These are phyloP conservation scores for Poecilia velifera DNA, from an alignment of 2,797 vertebrate species.

Conservation along the genomic window DNA sequence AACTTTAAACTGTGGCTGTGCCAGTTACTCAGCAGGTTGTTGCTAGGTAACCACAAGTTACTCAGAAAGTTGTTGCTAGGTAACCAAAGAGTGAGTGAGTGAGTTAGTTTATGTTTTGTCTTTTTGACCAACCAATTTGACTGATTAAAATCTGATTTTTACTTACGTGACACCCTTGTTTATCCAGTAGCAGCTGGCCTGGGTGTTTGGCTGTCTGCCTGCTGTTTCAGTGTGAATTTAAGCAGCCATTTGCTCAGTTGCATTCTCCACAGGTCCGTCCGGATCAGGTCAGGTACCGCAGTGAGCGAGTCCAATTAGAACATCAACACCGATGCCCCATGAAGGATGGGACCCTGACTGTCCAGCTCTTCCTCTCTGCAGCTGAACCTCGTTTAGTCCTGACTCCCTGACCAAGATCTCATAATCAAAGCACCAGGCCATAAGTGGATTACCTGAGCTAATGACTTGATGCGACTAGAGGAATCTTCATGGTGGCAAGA, in stretches of 20 bases:
- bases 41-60: too few species aligned
- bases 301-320: conserved; percentile 16
- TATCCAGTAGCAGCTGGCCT: conserved; percentile 53
- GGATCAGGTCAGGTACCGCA: conserved; percentile 33
- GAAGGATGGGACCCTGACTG: conserved; percentile 12
- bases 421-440: conserved; percentile 63
- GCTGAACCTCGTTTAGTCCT: conserved; percentile 53
- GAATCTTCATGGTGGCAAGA: conserved; percentile 44
- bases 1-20: too few species aligned
- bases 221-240: conserved; percentile 41
- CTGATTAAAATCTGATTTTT: conserved; percentile 6
- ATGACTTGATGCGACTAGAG: conserved; percentile 78
- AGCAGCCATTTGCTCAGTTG: conserved; percentile 43
- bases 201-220: conserved; percentile 29
- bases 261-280: conserved; percentile 52
- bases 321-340: conserved; percentile 21
- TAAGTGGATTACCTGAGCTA: conserved; percentile 79
- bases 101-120: not conserved
- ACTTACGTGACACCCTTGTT: conserved; percentile 61
- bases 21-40: too few species aligned
- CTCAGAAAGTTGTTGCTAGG: too few species aligned
- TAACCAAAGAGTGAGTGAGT: too few species aligned
- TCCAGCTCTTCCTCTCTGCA: conserved; percentile 18
- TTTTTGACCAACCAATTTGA: not conserved
- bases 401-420: conserved; percentile 49